These are phyloP conservation scores for Pentamera pediparva DNA, from an alignment of 53 echinoderm and acorn worm genomes.

Conservation along the genomic window DNA sequence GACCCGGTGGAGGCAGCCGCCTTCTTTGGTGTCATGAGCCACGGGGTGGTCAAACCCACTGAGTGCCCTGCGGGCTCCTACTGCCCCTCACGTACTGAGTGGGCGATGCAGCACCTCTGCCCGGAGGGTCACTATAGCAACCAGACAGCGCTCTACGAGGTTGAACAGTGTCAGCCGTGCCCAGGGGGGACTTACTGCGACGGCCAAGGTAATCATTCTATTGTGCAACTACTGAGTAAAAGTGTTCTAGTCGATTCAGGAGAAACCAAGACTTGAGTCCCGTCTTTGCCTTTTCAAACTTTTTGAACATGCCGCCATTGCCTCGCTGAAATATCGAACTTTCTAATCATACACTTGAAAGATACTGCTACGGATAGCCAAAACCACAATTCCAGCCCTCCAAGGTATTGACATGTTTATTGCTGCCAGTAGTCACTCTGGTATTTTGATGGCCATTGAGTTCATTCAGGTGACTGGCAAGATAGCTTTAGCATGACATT, in stretches of 20 bases:
- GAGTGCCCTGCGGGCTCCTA: constrained; percentile 88
- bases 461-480: no score
- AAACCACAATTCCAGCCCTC: no score
- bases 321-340: background rate
- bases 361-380: no score
- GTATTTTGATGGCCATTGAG: no score
- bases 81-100: constrained; percentile 68
- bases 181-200: constrained; percentile 96
- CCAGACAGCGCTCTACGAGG: constrained; percentile 59
- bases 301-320: background rate
- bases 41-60: constrained; percentile 80
- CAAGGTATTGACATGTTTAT: no score
- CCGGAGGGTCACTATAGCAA: constrained; percentile 89
- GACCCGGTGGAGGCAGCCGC: constrained; percentile 85
- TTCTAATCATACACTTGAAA: no score
- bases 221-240: background rate
- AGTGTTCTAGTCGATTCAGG: background rate
- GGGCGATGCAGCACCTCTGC: constrained; percentile 72
- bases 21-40: constrained; percentile 60
- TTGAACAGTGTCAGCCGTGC: constrained; percentile 84
- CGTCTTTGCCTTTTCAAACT: background rate
- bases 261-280: background rate
- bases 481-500: no score
- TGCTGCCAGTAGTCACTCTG: no score
- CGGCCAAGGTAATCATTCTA: constrained; percentile 47